Evolutionary conservation across 2,797 vertebrate genomes (phyloP), one percentile per base, ranked within the genome.

Genomic region (Cynopterus sphinx): DNA sequence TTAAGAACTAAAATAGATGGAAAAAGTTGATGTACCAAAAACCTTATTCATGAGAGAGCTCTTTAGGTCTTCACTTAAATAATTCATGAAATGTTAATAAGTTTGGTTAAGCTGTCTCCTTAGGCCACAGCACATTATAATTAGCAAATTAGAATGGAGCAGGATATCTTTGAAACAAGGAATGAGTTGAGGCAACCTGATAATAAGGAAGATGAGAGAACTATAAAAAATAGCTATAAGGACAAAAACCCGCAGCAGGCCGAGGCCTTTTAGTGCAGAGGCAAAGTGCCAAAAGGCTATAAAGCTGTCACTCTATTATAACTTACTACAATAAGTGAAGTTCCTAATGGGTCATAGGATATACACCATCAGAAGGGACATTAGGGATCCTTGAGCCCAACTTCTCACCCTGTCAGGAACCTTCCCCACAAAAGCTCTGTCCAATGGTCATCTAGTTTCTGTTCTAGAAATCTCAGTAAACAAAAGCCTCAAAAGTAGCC

Each of bases 1-100:
- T 51, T 77, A 81, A 46, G 51, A 92, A 81, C 88, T 88, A 68
- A 67, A 93, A 77, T 36, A 70, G 24, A 77, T 81, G 61, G n/a
- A 15, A 81, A 79, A 67, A 24, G 16, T 78, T 28, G 41, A 11
- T 43, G 28, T 12, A 41, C 67, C 33, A 78, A 93, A 96, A 53
- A 51, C 11, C 19, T 94, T 53, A 43, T 36, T 78, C 51, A 53
- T 19, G 17, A 53, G 49, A 93, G 11, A 83, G 6, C 21, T 26
- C 57, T 85, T 59, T 39, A 43, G 39, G 39, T 46, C 36, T 46
- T 79, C 71, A 51, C 15, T 73, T 91, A 71, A 67, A 82, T 83
- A 88, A 82, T 61, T 83, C 33, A 39, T 19, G 8, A 26, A 73
- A 39, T 78, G 67, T 90, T 71, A 74, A 36, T 65, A 87, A 51